Percentiles rank a stretch among this genome's conserved stretches.
Evolutionary conservation across 2,113 vertebrate genomes (phyloP).

Genomic region (Octodon degus): DNA sequence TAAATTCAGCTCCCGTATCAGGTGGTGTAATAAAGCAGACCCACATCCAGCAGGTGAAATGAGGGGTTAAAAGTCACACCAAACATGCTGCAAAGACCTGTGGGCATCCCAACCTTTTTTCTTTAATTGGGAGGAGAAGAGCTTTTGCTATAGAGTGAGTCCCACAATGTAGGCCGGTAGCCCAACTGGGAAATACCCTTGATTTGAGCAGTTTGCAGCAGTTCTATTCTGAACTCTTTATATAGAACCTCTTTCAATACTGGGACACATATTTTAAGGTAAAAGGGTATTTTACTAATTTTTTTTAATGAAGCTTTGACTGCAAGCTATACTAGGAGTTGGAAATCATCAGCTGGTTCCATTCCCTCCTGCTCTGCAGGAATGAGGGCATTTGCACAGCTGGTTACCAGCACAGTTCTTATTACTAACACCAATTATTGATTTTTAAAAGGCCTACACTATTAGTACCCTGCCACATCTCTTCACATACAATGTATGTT

Average conservation of each 20-base stretch:
- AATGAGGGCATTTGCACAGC: conserved; percentile 82
- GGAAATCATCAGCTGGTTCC: conserved; percentile 81
- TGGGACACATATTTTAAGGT: conserved; percentile 84
- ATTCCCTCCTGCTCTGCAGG: conserved; percentile 81
- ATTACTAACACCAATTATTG: conserved; percentile 86
- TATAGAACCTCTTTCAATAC: conserved; percentile 76
- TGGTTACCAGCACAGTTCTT: conserved; percentile 83
- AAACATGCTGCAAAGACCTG: conserved; percentile 85
- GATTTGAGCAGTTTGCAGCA: conserved; percentile 84
- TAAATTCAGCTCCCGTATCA: conserved; percentile 58
- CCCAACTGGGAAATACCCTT: conserved; percentile 87
- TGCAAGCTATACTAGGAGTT: conserved; percentile 82
- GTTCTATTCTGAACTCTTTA: conserved; percentile 85
- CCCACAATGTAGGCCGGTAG: conserved; percentile 88
- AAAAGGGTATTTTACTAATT: conserved; percentile 86
- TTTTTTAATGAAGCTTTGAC: conserved; percentile 86
- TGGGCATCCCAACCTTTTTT: conserved; percentile 86
- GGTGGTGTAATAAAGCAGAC: conserved; percentile 78
- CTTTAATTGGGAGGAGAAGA: conserved; percentile 88
- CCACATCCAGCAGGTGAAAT: conserved; percentile 82
- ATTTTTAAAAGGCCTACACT: conserved; percentile 82
- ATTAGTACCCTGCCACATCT: conserved; percentile 82
- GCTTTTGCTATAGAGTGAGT: conserved; percentile 85
- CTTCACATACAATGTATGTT: conserved; percentile 78
- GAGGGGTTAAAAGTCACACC: conserved; percentile 85